Evolutionary conservation across 2,888 invertebrate species (phyloP).

Genomic region (Heliconius cydno): DNA sequence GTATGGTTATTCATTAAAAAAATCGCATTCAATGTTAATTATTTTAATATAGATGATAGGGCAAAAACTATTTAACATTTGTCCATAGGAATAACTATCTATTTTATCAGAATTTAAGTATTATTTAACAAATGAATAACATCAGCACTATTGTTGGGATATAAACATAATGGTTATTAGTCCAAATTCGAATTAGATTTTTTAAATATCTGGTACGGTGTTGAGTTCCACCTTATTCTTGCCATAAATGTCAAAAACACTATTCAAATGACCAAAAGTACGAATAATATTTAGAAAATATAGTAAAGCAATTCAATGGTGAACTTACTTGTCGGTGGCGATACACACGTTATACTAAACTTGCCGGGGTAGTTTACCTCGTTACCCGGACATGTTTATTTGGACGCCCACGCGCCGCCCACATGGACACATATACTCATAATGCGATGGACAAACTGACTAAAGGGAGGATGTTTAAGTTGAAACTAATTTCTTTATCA

Average conservation of each 20-base stretch:
- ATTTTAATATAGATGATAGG: not conserved
- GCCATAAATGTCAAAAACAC: too few species aligned
- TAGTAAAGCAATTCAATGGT: not conserved
- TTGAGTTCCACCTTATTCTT: too few species aligned
- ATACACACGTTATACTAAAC: conserved; percentile 60
- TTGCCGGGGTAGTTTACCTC: conserved; percentile 65
- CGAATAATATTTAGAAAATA: not conserved
- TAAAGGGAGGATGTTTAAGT: too few species aligned
- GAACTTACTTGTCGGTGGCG: conserved; percentile 7
- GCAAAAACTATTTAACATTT: not conserved
- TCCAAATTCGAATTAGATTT: not conserved
- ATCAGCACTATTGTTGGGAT: not conserved
- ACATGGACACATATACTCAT: conserved; percentile 51
- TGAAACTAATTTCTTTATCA: too few species aligned
- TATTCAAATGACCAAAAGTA: not conserved
- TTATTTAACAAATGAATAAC: not conserved
- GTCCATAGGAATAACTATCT: not conserved
- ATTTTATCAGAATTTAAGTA: not conserved
- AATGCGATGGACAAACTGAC: not conserved
- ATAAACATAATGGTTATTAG: not conserved
- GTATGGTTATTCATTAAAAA: too few species aligned
- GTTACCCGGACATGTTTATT: conserved; percentile 74
- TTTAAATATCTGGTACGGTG: too few species aligned
- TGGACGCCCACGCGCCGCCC: conserved; percentile 74
- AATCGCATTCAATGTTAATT: too few species aligned